These are phyloP conservation scores for Ceuthmochares aereus DNA, from an alignment of 2,113 vertebrate species.

Conservation along the genomic window DNA sequence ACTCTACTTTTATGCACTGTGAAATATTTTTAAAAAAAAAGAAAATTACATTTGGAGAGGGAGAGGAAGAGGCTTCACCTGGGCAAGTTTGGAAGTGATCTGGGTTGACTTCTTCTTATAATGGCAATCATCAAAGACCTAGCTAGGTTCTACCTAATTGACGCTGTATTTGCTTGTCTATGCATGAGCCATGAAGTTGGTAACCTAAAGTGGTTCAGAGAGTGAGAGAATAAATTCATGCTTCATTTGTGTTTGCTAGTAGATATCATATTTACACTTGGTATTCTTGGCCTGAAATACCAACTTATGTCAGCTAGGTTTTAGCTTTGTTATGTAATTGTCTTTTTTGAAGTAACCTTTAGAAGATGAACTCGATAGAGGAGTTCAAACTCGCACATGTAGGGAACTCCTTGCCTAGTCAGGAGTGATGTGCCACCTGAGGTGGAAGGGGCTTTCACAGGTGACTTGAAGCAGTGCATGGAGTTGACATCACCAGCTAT, in stretches of 20 bases:
- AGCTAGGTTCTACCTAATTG: not conserved
- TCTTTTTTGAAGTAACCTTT: not conserved
- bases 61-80: not conserved
- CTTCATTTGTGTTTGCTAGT: not conserved
- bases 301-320: not conserved
- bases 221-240: not conserved
- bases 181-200: not conserved
- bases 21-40: not conserved
- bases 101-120: not conserved
- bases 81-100: not conserved
- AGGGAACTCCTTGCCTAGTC: not conserved
- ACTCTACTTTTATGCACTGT: not conserved
- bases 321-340: not conserved
- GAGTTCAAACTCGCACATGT: not conserved
- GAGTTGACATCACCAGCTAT: not conserved
- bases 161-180: not conserved
- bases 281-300: not conserved
- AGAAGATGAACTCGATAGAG: not conserved
- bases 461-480: rapidly evolving
- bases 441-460: not conserved
- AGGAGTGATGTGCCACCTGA: not conserved
- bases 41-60: not conserved
- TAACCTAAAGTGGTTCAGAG: not conserved
- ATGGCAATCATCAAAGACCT: not conserved
- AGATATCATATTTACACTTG: not conserved